Percentiles rank a stretch among this genome's conserved stretches.
These are phyloP conservation scores for Pteria penguin DNA, from an alignment of 2,888 invertebrate species.

Conservation along the genomic window DNA sequence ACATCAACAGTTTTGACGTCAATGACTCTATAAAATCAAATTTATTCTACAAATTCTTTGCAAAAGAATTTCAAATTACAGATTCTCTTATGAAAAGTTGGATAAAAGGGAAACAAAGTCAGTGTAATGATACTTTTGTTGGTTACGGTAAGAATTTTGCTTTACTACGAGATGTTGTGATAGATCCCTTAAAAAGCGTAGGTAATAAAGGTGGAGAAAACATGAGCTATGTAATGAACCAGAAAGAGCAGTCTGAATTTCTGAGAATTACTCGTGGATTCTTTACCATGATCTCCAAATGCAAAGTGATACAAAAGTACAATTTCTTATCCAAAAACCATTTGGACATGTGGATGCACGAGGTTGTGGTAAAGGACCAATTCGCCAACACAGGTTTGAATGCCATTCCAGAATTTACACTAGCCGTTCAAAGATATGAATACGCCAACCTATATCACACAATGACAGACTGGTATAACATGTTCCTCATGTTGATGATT, in stretches of 20 bases:
- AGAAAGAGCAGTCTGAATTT: conserved; percentile 62
- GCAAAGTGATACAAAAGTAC: conserved; percentile 23
- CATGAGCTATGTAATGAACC: conserved; percentile 60
- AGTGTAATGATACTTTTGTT: conserved; percentile 48
- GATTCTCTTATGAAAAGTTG: background rate
- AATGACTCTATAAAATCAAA: no score
- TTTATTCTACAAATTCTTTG: background rate
- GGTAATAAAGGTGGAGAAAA: conserved; percentile 62
- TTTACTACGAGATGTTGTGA: conserved; percentile 44
- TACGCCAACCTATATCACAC: conserved; percentile 76
- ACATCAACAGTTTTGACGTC: no score
- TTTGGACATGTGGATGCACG: conserved; percentile 58
- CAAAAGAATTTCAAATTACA: background rate
- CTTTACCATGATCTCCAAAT: conserved; percentile 59
- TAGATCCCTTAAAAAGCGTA: conserved; percentile 46
- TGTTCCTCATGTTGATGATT: conserved; percentile 65
- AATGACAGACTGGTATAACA: conserved; percentile 74
- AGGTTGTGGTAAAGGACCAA: background rate
- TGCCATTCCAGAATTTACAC: conserved; percentile 34
- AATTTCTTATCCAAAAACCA: conserved; percentile 48
- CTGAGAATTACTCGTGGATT: conserved; percentile 55
- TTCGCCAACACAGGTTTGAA: background rate
- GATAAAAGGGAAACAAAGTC: background rate
- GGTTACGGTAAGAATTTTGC: conserved; percentile 53
- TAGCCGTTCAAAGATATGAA: conserved; percentile 72